Percentiles rank a stretch among this genome's conserved stretches.
Evolutionary conservation across 1,140 invertebrate genomes (phyloP).

Genomic region (Aporrectodea caliginosa): DNA sequence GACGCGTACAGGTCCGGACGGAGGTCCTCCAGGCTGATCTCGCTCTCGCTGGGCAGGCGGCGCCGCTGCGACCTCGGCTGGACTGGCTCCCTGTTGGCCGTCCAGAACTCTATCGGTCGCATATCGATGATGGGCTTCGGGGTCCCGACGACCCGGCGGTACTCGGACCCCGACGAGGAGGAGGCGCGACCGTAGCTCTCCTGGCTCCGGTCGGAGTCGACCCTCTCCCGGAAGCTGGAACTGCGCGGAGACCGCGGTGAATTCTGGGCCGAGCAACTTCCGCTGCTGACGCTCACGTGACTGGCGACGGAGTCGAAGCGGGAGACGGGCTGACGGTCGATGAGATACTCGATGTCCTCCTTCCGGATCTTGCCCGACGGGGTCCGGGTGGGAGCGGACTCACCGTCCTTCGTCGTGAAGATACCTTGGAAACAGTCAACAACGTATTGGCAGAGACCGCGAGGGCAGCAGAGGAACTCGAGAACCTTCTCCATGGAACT

Average conservation of each 20-base stretch:
- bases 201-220: constrained; percentile 18
- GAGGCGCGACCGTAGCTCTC: constrained; percentile 24
- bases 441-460: background rate
- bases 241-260: constrained; percentile 27
- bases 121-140: constrained; percentile 50
- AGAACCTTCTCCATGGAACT: background rate
- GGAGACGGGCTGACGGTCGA: background rate
- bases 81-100: constrained; percentile 53
- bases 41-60: constrained; percentile 47
- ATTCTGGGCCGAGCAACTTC: background rate
- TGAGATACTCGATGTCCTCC: background rate
- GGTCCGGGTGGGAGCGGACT: background rate
- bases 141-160: background rate
- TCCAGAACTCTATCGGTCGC: constrained; percentile 58
- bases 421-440: background rate
- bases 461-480: background rate
- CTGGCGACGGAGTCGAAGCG: background rate
- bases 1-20: constrained; percentile 50
- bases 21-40: constrained; percentile 52
- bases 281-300: constrained; percentile 6
- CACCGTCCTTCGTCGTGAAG: background rate
- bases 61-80: constrained; percentile 44
- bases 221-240: constrained; percentile 23
- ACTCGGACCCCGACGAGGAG: constrained; percentile 5
- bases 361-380: background rate